Percentiles rank a stretch among this genome's conserved stretches.
Evolutionary conservation across 1,140 invertebrate genomes (phyloP).

Genomic region (Patella vulgata): DNA sequence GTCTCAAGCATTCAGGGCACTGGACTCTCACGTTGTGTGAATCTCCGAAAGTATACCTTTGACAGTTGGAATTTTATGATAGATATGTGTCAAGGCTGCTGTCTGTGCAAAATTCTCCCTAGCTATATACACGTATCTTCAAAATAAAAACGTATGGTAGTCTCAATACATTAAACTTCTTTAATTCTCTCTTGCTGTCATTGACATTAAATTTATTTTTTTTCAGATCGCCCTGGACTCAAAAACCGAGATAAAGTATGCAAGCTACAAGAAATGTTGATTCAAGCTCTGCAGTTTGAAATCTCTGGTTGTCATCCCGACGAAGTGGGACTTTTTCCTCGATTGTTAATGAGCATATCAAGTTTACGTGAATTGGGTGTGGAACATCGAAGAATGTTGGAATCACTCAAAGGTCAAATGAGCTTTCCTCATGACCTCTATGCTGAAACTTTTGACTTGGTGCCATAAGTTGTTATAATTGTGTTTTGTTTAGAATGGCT

Average conservation of each 20-base stretch:
- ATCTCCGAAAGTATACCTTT: too few relatives aligned
- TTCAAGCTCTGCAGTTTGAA: constrained; percentile 60
- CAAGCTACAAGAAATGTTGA: constrained; percentile 59
- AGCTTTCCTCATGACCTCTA: constrained; percentile 60
- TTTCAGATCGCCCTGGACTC: constrained; percentile 60
- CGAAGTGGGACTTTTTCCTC: constrained; percentile 61
- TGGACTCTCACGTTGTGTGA: too few relatives aligned
- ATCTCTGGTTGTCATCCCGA: constrained; percentile 52
- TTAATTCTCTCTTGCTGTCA: too few relatives aligned
- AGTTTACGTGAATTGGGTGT: constrained; percentile 62
- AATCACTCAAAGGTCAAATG: constrained; percentile 59
- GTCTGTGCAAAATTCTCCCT: not conserved
- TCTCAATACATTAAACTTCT: too few relatives aligned
- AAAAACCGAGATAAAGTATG: constrained; percentile 62
- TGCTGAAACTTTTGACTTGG: constrained; percentile 62
- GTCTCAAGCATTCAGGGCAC: too few relatives aligned
- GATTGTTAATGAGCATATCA: constrained; percentile 64
- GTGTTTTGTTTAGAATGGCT: too few relatives aligned
- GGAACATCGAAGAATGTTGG: constrained; percentile 61
- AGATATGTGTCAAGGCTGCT: not conserved
- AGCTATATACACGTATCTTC: not conserved
- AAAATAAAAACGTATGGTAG: too few relatives aligned
- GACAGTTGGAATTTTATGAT: not conserved
- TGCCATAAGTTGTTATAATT: too few relatives aligned
- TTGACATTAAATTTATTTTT: too few relatives aligned